Evolutionary conservation across 2,797 vertebrate species (phyloP).

Genomic region (Iguana delicatissima): DNA sequence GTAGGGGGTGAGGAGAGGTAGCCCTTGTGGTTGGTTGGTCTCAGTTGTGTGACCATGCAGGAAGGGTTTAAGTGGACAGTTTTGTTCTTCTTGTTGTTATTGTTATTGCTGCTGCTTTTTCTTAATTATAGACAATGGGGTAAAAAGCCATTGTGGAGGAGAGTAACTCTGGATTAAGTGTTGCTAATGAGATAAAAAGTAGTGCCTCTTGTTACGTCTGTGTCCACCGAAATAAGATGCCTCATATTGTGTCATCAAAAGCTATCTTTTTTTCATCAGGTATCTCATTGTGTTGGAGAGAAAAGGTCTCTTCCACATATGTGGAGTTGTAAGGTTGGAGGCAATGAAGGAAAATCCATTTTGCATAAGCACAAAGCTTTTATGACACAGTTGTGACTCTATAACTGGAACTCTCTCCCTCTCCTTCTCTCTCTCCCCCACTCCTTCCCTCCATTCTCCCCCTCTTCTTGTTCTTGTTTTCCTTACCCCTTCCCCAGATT

Average conservation of each 20-base stretch:
- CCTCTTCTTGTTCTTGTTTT: background rate
- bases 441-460: slow-evolving; percentile 49
- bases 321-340: slow-evolving; percentile 65
- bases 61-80: slow-evolving; percentile 36
- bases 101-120: background rate
- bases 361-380: slow-evolving; percentile 62
- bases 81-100: slow-evolving; percentile 32
- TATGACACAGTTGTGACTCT: slow-evolving; percentile 74
- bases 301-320: slow-evolving; percentile 61
- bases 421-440: slow-evolving; percentile 38
- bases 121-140: slow-evolving; percentile 69
- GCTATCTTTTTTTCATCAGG: slow-evolving; percentile 65
- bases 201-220: slow-evolving; percentile 65
- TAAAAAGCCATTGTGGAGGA: slow-evolving; percentile 62
- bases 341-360: slow-evolving; percentile 66
- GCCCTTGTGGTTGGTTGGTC: slow-evolving; percentile 43
- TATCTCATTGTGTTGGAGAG: slow-evolving; percentile 64
- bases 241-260: slow-evolving; percentile 61
- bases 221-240: slow-evolving; percentile 65
- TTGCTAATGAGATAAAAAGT: slow-evolving; percentile 63
- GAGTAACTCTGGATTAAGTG: slow-evolving; percentile 45
- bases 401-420: slow-evolving; percentile 59
- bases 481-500: slow-evolving; percentile 13
- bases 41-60: slow-evolving; percentile 35
- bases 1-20: slow-evolving; percentile 48